Base-by-base conservation (phyloP, 2,113 vertebrate genomes). In the Riparia riparia region DNA sequence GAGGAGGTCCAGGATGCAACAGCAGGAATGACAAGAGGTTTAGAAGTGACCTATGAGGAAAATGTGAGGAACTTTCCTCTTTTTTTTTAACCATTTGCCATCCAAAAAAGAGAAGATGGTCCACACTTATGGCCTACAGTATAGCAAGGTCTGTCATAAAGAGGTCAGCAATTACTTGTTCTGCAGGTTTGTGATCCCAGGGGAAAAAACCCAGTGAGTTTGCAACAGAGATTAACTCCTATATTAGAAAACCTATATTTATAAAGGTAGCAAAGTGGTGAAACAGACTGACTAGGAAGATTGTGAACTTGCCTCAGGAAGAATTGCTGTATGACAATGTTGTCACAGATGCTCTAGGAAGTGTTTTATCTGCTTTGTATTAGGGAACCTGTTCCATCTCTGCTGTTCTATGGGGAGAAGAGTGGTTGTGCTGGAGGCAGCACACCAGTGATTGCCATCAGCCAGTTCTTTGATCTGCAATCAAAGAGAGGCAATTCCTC, bases 131-230 rank as follows among this genome's bases (percentile, higher is more conserved):
- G 14, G 34, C 42, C 4, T 66, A 10, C 8, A 29, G 10, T 34
- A n/a, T 22, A 31, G 13, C 24, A 47, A 79, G 1, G 14, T 58
- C 26, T 82, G 6, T 74, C 34, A 47, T 16, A 34, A 82, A 71
- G 29, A 58, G 20, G 6, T 34, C 28, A 72, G 6, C 29, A 61
- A 25, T 22, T 4, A 29, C 17, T 50, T 79, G 19, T 29, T 74
- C 29, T 82, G 8, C 32, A 44, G 17, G 10, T 56, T 60, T 66
- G 10, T 32, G 21, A 37, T 68, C 10, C 17, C 0, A 44, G 18
- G 4, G 3, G 5, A 47, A 37, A 51, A 49, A 42, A 1, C 7
- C 2, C 5, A 16, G 3, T 0, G 0, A 90, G 3, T 53, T 31
- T 77, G 20, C 12, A 4, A 17, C 25, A 51, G 32, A 71, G 20